Base-by-base conservation (phyloP, 1,140 invertebrate genomes). In the Drosophila parabipectinata region DNA sequence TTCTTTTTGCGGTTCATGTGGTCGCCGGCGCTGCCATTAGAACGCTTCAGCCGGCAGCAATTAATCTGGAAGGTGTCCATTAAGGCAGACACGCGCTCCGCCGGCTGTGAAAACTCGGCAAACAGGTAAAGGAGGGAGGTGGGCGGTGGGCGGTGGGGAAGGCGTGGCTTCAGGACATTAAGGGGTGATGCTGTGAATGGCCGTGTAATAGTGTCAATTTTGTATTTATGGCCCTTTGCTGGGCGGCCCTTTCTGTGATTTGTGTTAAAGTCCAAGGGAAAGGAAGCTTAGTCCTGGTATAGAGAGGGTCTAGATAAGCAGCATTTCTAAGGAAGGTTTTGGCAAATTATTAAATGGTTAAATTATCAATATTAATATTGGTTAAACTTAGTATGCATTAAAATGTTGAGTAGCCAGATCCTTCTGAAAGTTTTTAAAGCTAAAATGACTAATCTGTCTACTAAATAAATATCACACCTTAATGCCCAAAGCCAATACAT, bases 1-100 rank as follows among this genome's bases (percentile, higher is more conserved):
- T 88, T 88, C 83, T 88, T 88, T 88, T 88, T 88, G 83, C 84
- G 83, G 83, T 88, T 88, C 83, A 89, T 88, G 83, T 88, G 82
- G 82, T 68, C 56, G 76, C 58, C 79, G 51, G 37, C 61, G 77
- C 60, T 64, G 50, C 34, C 34, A 37, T 67, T 57, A 57, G 44
- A 21, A 50, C 57, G 41, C 41, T 50, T 55, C 63, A 45, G 59
- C 59, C 63, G 77, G 54, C 66, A 68, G 83, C 84, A 88, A 88
- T 88, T 88, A 88, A 88, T 88, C 80, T 83, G 72, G 72, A 88
- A 88, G 83, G 83, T 88, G 83, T 88, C 83, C 84, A 88, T 88
- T 88, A 88, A 83, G 76, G 76, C 83, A 77, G 44, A 62, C 79
- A 88, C 79, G 79, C 82, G 83, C 67, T 63, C 37, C 37, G 47